Conservation (phyloP, 2,113 vertebrate species). For the Callocephalon fimbriatum region DNA sequence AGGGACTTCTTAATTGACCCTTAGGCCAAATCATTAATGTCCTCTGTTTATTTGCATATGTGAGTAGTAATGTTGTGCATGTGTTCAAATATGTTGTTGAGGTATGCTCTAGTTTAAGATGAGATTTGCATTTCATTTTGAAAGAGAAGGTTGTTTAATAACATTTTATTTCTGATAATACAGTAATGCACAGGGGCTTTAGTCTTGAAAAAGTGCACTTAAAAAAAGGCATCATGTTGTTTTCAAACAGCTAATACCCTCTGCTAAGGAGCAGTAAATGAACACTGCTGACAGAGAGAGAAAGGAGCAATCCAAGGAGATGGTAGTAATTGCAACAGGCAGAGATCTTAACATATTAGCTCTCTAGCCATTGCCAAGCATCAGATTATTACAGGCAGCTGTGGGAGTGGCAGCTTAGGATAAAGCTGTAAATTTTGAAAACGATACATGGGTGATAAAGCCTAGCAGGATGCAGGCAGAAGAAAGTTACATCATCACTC, state of each 20-base stretch:
- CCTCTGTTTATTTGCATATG: neutral
- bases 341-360: neutral
- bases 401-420: neutral
- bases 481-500: neutral
- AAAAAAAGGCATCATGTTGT: neutral
- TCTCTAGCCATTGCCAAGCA: neutral
- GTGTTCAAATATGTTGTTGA: neutral
- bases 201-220: neutral
- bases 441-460: neutral
- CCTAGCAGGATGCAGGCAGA: neutral
- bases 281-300: neutral
- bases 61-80: neutral
- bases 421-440: neutral
- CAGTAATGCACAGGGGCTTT: neutral
- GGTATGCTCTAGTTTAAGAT: neutral
- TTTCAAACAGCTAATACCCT: neutral
- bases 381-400: neutral
- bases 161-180: neutral
- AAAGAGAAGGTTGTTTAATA: neutral
- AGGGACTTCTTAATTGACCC: neutral
- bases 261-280: neutral
- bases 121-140: neutral
- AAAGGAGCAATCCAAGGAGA: neutral
- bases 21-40: neutral
- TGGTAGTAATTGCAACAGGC: neutral